Percentiles rank a stretch among this genome's conserved stretches.
These are phyloP conservation scores for Melinaea menophilus DNA, from an alignment of 2,888 invertebrate genomes.

Conservation along the genomic window DNA sequence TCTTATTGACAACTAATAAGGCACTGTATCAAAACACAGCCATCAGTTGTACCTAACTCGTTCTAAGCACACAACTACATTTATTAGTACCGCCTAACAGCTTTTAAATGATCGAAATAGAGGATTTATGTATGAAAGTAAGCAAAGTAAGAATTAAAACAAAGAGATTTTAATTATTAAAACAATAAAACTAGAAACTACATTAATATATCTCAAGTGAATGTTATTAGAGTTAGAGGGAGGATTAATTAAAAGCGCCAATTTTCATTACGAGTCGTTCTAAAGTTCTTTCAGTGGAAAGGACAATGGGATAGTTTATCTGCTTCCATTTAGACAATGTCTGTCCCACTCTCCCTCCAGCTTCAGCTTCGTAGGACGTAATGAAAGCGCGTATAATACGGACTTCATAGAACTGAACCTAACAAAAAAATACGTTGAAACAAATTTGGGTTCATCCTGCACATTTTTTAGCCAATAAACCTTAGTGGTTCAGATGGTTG, in stretches of 20 bases:
- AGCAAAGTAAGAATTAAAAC: too few species aligned
- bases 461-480: constrained; percentile 7
- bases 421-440: not conserved
- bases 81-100: too few species aligned
- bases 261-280: constrained; percentile 37
- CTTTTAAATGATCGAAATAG: too few species aligned
- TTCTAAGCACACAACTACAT: too few species aligned
- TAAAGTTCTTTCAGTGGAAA: constrained; percentile 27
- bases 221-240: constrained; percentile 34
- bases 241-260: constrained; percentile 35
- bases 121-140: too few species aligned
- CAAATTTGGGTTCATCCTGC: not conserved
- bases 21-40: too few species aligned
- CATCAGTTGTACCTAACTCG: too few species aligned
- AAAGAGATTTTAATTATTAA: not conserved
- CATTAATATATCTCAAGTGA: not conserved
- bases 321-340: constrained; percentile 35
- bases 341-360: not conserved
- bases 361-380: too few species aligned
- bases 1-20: too few species aligned
- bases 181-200: not conserved
- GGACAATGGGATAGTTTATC: constrained; percentile 39
- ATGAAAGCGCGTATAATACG: not conserved
- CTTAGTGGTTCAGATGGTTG: constrained; percentile 1
- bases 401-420: not conserved